phyloP scores from a whole-genome alignment of 2,888 invertebrate genomes.

The Rhagophthalmus giganteus region DNA sequence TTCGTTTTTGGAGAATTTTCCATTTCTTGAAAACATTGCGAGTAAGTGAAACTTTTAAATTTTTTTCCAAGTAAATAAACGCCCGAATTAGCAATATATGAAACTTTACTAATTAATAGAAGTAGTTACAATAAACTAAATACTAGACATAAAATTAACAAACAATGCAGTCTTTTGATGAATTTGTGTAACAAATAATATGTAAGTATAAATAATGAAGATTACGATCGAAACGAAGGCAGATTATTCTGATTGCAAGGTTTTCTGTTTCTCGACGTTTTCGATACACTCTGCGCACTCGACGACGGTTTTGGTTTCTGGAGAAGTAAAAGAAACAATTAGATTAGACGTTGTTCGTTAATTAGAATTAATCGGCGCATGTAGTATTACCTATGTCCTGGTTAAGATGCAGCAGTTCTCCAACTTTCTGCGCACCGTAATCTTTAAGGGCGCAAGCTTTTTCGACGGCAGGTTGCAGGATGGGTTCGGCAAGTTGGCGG shows the following conservation, averaged over 20 bases:
- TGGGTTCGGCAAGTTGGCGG: conserved; percentile 37
- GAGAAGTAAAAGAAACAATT: too few species aligned
- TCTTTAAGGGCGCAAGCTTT: conserved; percentile 44
- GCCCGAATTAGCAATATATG: too few species aligned
- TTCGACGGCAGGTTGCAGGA: conserved; percentile 43
- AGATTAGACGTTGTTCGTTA: too few species aligned
- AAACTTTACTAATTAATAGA: too few species aligned
- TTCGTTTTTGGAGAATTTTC: neutral
- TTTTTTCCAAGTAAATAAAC: neutral
- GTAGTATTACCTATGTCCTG: conserved; percentile 14
- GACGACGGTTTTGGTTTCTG: conserved; percentile 2
- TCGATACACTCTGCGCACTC: conserved; percentile 33
- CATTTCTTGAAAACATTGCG: too few species aligned
- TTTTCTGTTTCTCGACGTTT: conserved; percentile 12
- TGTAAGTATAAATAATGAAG: neutral
- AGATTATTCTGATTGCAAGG: neutral
- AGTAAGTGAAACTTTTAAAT: too few species aligned
- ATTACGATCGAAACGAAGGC: neutral
- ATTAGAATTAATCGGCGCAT: too few species aligned
- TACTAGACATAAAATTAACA: neutral
- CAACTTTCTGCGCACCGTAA: conserved; percentile 45
- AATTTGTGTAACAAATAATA: too few species aligned
- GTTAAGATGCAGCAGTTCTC: conserved; percentile 40
- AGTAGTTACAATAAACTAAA: neutral
- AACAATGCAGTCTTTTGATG: neutral